Evolutionary conservation across 2,797 vertebrate genomes (phyloP).

Genomic region (Argyrosomus regius): DNA sequence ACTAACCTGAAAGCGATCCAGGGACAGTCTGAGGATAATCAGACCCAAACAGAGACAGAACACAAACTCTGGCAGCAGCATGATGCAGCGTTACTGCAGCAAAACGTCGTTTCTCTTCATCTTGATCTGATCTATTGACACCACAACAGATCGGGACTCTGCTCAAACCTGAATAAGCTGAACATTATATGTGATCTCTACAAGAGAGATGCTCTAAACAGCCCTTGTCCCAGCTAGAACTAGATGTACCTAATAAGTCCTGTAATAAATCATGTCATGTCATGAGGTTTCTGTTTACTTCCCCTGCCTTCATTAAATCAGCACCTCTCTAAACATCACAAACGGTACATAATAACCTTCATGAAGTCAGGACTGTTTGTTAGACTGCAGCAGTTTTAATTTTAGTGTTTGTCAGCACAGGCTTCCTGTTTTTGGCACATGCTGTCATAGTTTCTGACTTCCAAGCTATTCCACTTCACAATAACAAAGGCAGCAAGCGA

Average conservation of each 20-base stretch:
- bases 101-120: background rate
- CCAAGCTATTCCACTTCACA: background rate
- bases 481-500: background rate
- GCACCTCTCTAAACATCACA: background rate
- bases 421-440: background rate
- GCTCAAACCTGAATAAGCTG: no score
- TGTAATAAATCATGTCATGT: no score
- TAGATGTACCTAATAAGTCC: no score
- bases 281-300: no score
- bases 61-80: background rate
- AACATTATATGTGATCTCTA: no score
- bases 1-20: background rate
- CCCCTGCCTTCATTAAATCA: background rate
- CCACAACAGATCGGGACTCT: background rate
- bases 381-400: background rate
- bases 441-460: background rate
- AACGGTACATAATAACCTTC: background rate
- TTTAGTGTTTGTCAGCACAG: no score
- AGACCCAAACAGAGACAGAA: no score
- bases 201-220: no score
- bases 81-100: background rate
- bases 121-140: background rate
- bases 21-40: background rate
- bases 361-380: background rate
- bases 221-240: no score